Evolutionary conservation across 2,797 vertebrate species (phyloP), one percentile per base, ranked within the genome.

Genomic region (Epinephelus coioides): DNA sequence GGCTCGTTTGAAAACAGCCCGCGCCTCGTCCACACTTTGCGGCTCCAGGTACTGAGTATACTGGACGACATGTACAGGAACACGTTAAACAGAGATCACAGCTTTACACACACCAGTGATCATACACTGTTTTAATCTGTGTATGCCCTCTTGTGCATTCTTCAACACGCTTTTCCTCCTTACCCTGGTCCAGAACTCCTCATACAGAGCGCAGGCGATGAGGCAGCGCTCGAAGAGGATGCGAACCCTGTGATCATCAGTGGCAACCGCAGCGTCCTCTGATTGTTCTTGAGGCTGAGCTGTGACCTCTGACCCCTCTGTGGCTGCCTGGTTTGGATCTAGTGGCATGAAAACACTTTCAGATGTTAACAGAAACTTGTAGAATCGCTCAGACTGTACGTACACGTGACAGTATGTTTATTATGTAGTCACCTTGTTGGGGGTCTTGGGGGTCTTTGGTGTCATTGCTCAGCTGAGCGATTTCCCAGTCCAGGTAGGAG

Each of bases 141-240:
- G 21, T 70, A 17, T 25, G 21, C 38, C 6, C 34, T 44, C 43
- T 38, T 3, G 9, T 23, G 3, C 5, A 63, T 12, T 30, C 15
- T 30, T 57, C n/a, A 57, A 50, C 53, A 71, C 14, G 6, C n/a
- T 5, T 15, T 46, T 47, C n/a, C 76, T 70, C 53, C 88, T 88
- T 82, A 97, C 97, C 94, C 95, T 95, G 74, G 89, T 93, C 97
- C 97, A 97, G 82, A 96, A 96, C 87, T 97, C 97, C 85, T 97
- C 97, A 38, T 97, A 97, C 64, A 97, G 93, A 12, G 97, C 95
- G 7, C 97, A 97, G 80, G 96, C 95, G 21, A 97, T 96, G 76
- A 97, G 90, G 69, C 97, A 97, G 68, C 97, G 97, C 84, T 97
- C 97, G 64, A 96, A 97, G 5, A 97, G 92, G 40, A 97, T 89